These are phyloP conservation scores for Osmerus eperlanus DNA, from an alignment of 2,113 vertebrate genomes.

Conservation along the genomic window DNA sequence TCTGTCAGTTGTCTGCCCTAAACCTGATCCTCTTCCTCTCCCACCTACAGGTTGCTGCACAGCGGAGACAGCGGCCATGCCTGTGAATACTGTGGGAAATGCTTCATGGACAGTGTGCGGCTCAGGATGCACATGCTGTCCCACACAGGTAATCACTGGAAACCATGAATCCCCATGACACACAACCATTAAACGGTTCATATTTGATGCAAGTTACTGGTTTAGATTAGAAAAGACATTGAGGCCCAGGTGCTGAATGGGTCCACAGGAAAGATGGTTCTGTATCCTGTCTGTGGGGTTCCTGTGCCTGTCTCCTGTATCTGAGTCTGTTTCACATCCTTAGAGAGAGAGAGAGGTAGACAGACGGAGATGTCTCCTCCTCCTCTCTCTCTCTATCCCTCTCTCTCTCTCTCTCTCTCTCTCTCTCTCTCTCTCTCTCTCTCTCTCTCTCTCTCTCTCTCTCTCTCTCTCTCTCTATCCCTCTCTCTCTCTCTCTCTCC, in stretches of 20 bases:
- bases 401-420: slow-evolving; percentile 19
- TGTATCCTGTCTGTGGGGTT: neutral
- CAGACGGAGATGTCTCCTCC: neutral
- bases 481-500: slow-evolving; percentile 3
- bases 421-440: slow-evolving; percentile 8
- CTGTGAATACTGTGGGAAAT: slow-evolving; percentile 95
- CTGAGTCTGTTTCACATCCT: slow-evolving; percentile 10
- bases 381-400: slow-evolving; percentile 7
- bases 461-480: too few relatives aligned
- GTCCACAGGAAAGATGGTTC: neutral
- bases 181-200: too few relatives aligned
- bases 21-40: slow-evolving; percentile 45
- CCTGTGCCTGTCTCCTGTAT: slow-evolving; percentile 47
- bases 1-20: neutral
- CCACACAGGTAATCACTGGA: slow-evolving; percentile 86
- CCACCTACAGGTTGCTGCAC: slow-evolving; percentile 85
- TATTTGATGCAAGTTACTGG: too few relatives aligned
- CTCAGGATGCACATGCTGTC: slow-evolving; percentile 99
- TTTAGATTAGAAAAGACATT: too few relatives aligned
- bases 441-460: slow-evolving; percentile 24
- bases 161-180: slow-evolving; percentile 9
- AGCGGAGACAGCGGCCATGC: slow-evolving; percentile 94
- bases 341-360: too few relatives aligned
- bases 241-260: neutral
- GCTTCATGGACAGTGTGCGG: slow-evolving; percentile 96